Percentiles rank a stretch among this genome's conserved stretches.
These are phyloP conservation scores for Cheilosia impressa DNA, from an alignment of 2,888 invertebrate species.

Conservation along the genomic window DNA sequence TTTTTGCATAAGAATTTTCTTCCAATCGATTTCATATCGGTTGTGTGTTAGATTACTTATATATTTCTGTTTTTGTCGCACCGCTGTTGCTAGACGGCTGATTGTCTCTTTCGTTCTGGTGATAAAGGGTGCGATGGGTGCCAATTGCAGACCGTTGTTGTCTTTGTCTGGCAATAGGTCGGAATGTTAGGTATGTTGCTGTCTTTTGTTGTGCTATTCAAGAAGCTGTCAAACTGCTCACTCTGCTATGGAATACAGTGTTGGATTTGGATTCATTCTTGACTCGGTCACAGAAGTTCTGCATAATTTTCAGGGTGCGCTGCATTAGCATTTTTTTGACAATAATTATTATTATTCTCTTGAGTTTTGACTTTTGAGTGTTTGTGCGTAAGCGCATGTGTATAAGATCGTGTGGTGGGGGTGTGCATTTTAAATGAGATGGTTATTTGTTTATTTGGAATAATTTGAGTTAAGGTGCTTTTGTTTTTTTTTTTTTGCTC, in stretches of 20 bases:
- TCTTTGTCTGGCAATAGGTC: slow-evolving; percentile 58
- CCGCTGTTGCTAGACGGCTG: slow-evolving; percentile 9
- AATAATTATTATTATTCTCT: slow-evolving; percentile 51
- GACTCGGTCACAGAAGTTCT: slow-evolving; percentile 22
- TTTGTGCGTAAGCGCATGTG: background rate
- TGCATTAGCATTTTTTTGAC: slow-evolving; percentile 58
- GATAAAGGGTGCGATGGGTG: slow-evolving; percentile 36
- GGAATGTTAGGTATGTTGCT: slow-evolving; percentile 48
- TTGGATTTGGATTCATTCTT: background rate
- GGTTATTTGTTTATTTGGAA: slow-evolving; percentile 59
- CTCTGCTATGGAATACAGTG: background rate
- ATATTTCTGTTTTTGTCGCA: slow-evolving; percentile 62
- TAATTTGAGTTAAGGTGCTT: background rate
- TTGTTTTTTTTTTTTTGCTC: slow-evolving; percentile 28
- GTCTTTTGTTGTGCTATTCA: background rate
- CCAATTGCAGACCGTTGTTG: slow-evolving; percentile 50
- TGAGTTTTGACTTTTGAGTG: background rate
- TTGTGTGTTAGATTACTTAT: slow-evolving; percentile 6
- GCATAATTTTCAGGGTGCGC: slow-evolving; percentile 30
- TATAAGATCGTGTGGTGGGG: background rate
- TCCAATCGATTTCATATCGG: slow-evolving; percentile 68
- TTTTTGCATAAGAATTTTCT: slow-evolving; percentile 73
- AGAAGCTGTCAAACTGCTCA: background rate
- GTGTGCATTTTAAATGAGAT: slow-evolving; percentile 39
- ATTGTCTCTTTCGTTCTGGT: slow-evolving; percentile 60